These are phyloP conservation scores for Urophycis tenuis DNA, from an alignment of 2,797 vertebrate species.

Conservation along the genomic window DNA sequence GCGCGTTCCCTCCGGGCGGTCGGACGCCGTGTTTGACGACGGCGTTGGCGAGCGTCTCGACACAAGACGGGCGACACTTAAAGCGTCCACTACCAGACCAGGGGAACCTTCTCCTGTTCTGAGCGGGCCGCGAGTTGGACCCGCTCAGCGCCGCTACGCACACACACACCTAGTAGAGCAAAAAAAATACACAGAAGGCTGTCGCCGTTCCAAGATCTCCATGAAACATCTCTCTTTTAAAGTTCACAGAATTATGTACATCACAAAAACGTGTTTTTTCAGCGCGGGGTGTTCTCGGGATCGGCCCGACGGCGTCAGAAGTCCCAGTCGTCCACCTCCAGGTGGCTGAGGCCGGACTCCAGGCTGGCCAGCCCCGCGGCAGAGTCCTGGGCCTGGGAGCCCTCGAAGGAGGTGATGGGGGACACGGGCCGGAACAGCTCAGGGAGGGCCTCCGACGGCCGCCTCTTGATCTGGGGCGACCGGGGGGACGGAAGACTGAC, in stretches of 20 bases:
- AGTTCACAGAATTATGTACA: constrained; percentile 48
- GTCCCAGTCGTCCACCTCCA: constrained; percentile 97
- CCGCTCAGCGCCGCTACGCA: constrained; percentile 44
- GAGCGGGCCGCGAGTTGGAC: not conserved
- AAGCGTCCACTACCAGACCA: not conserved
- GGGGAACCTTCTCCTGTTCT: not conserved
- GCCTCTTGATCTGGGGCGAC: constrained; percentile 81
- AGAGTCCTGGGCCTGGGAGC: constrained; percentile 65
- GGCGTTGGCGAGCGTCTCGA: constrained; percentile 16
- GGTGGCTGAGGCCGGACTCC: constrained; percentile 83
- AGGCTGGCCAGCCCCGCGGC: constrained; percentile 81
- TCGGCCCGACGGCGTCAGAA: constrained; percentile 78
- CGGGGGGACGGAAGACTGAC: not conserved
- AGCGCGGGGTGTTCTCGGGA: constrained; percentile 1
- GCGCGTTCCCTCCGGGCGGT: constrained; percentile 40
- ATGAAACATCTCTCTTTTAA: constrained; percentile 32
- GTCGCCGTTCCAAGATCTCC: constrained; percentile 54
- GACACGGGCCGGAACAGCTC: constrained; percentile 85
- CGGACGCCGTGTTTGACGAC: constrained; percentile 37
- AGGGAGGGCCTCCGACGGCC: constrained; percentile 85
- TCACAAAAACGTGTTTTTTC: constrained; percentile 32
- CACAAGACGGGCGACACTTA: constrained; percentile 11
- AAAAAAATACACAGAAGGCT: constrained; percentile 42
- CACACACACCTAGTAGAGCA: constrained; percentile 48
- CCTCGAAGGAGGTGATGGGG: constrained; percentile 79